Conservation (phyloP, 2,888 invertebrate species). For the Hypomecis atomaria region DNA sequence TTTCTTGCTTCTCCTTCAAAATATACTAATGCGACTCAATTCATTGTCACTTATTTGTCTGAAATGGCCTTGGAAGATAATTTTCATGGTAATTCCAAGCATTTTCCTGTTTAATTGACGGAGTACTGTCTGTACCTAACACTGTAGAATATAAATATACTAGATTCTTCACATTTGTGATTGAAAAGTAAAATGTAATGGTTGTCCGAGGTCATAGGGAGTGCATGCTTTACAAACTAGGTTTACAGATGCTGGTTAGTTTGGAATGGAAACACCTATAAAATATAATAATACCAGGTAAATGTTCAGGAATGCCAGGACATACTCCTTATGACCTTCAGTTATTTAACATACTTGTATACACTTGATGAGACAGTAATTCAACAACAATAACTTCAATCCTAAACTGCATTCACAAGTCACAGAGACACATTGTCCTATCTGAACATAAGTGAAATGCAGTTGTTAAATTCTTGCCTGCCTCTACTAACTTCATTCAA, state of each 20-base stretch:
- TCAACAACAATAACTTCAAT: slow-evolving; percentile 60
- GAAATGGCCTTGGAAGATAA: slow-evolving; percentile 44
- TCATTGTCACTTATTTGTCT: slow-evolving; percentile 26
- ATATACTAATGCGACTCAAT: slow-evolving; percentile 25
- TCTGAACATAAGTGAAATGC: slow-evolving; percentile 28
- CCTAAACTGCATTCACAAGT: slow-evolving; percentile 69
- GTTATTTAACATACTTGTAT: slow-evolving; percentile 32
- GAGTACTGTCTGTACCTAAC: slow-evolving; percentile 70
- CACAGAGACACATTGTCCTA: slow-evolving; percentile 59
- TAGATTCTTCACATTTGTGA: slow-evolving; percentile 58
- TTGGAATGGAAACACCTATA: slow-evolving; percentile 41
- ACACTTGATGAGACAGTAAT: slow-evolving; percentile 35
- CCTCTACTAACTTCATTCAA: slow-evolving; percentile 22
- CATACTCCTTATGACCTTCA: slow-evolving; percentile 56
- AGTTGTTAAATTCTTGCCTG: slow-evolving; percentile 18
- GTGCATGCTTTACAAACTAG: slow-evolving; percentile 42
- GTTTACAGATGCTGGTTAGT: slow-evolving; percentile 20
- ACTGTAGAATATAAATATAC: slow-evolving; percentile 58
- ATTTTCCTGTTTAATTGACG: slow-evolving; percentile 71
- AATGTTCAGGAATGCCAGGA: slow-evolving; percentile 50
- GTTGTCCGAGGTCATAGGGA: slow-evolving; percentile 42
- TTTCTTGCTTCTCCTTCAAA: slow-evolving; percentile 31
- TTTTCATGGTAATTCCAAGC: slow-evolving; percentile 41
- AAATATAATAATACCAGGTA: slow-evolving; percentile 43
- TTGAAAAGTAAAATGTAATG: slow-evolving; percentile 37